These are phyloP conservation scores for Lepidurus arcticus DNA, from an alignment of 1,140 invertebrate genomes.

Conservation along the genomic window DNA sequence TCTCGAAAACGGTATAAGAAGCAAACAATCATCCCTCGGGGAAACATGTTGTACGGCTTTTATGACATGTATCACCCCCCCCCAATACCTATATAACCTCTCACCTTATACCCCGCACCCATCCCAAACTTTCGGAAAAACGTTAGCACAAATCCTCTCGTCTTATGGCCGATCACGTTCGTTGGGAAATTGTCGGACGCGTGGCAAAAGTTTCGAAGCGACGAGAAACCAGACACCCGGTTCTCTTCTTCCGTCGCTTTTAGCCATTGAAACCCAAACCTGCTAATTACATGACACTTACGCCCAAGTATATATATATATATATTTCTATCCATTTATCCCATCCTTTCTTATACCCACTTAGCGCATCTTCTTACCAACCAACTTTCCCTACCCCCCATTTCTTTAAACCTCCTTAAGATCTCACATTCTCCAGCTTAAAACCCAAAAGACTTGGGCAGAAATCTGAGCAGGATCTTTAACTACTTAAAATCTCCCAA, in stretches of 20 bases:
- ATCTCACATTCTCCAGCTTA: background rate
- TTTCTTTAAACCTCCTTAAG: background rate
- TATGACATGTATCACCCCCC: background rate
- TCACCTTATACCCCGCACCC: background rate
- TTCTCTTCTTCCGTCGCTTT: background rate
- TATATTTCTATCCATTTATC: background rate
- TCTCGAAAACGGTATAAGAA: no score
- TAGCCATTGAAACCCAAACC: background rate
- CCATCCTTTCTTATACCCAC: background rate
- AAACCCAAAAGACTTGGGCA: background rate
- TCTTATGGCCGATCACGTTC: conserved; percentile 21
- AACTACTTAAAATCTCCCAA: no score
- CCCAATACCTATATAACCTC: background rate
- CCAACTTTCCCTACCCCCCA: no score
- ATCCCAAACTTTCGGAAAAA: background rate
- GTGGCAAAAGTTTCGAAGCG: conserved; percentile 4
- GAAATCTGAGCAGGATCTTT: background rate
- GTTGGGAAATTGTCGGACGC: background rate
- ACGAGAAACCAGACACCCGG: background rate
- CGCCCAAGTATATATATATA: background rate
- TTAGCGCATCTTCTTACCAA: background rate
- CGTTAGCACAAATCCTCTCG: background rate
- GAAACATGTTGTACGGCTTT: no score
- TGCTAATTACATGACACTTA: background rate
- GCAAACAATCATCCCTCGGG: no score